These are phyloP conservation scores for Torymus auratus DNA, from an alignment of 2,888 invertebrate genomes.

Conservation along the genomic window DNA sequence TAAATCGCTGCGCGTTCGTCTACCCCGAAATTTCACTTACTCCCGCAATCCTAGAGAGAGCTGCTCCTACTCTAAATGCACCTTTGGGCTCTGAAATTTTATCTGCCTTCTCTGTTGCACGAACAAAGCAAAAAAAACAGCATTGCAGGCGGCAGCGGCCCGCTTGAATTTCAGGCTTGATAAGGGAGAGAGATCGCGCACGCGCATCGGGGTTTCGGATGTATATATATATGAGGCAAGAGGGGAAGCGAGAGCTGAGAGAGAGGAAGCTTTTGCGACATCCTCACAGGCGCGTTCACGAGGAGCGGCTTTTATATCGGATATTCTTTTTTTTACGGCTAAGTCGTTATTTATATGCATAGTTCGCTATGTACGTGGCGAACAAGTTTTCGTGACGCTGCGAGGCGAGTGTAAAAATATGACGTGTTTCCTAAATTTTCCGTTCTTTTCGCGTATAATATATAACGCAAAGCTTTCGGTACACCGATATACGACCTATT, in stretches of 20 bases:
- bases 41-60: too few species aligned
- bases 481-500: too few species aligned
- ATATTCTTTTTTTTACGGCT: not conserved
- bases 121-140: not conserved
- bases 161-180: slow-evolving; percentile 22
- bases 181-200: slow-evolving; percentile 6
- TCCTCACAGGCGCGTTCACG: not conserved
- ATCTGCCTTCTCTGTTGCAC: too few species aligned
- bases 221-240: slow-evolving; percentile 1
- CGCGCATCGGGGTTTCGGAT: not conserved
- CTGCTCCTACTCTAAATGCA: too few species aligned
- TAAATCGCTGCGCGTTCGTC: too few species aligned
- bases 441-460: too few species aligned
- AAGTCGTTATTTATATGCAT: slow-evolving; percentile 12
- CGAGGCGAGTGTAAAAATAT: too few species aligned
- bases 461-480: too few species aligned
- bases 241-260: slow-evolving; percentile 3
- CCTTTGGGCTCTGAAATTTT: too few species aligned
- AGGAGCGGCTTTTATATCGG: not conserved
- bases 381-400: too few species aligned
- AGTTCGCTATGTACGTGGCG: not conserved
- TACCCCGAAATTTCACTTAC: too few species aligned
- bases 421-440: too few species aligned
- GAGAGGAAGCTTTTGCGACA: slow-evolving; percentile 12
- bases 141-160: not conserved